These are phyloP conservation scores for Gryllus bimaculatus DNA, from an alignment of 1,140 invertebrate species.

Conservation along the genomic window DNA sequence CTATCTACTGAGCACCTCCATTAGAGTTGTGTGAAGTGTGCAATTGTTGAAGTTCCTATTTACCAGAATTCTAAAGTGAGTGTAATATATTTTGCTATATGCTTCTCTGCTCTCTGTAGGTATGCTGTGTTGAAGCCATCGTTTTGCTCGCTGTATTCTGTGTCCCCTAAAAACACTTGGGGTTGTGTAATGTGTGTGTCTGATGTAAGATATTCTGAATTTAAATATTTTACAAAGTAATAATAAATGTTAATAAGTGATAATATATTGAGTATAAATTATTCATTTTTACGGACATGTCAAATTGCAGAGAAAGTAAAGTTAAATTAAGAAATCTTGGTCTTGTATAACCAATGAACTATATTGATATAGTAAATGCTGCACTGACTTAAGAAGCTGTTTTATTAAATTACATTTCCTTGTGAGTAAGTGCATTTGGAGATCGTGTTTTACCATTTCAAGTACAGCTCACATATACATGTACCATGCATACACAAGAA, in stretches of 20 bases:
- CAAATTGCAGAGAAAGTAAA: too few species aligned
- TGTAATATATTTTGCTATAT: conserved; percentile 2
- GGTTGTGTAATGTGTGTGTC: background rate
- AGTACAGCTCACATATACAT: too few species aligned
- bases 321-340: too few species aligned
- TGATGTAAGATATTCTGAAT: background rate
- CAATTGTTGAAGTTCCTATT: conserved; percentile 5
- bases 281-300: too few species aligned
- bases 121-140: background rate
- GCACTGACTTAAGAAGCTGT: too few species aligned
- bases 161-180: background rate
- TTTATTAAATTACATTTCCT: too few species aligned
- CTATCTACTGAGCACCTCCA: background rate
- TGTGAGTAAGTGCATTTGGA: too few species aligned
- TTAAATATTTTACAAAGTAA: background rate
- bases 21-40: background rate
- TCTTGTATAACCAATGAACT: too few species aligned
- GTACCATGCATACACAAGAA: too few species aligned
- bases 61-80: background rate
- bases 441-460: too few species aligned
- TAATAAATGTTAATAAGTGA: background rate
- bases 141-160: background rate
- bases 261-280: background rate
- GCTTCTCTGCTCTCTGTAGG: background rate
- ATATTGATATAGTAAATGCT: too few species aligned